Percentiles rank a stretch among this genome's conserved stretches.
phyloP scores from a whole-genome alignment of 2,113 vertebrate species.

The Cromileptes altivelis region DNA sequence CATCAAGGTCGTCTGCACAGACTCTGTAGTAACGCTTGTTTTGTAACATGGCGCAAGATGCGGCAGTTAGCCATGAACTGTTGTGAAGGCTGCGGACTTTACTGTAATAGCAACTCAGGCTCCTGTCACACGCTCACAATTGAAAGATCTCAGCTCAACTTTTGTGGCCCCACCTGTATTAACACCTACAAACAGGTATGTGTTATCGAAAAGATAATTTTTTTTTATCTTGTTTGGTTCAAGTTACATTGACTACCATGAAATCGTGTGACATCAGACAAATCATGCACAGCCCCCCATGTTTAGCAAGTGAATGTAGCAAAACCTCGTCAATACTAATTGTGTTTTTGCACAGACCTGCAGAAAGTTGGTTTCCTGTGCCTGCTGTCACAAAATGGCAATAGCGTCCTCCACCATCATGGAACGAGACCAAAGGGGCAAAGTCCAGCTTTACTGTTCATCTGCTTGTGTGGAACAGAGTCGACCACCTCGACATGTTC shows the following conservation, averaged over 20 bases:
- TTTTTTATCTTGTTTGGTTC: background rate
- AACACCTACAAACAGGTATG: conserved; percentile 93
- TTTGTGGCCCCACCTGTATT: conserved; percentile 92
- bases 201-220: background rate
- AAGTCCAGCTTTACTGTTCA: conserved; percentile 80
- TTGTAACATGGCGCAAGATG: conserved; percentile 93
- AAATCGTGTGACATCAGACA: background rate
- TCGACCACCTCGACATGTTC: conserved; percentile 64
- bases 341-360: conserved; percentile 57
- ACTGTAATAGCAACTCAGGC: conserved; percentile 91
- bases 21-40: conserved; percentile 95
- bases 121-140: conserved; percentile 92
- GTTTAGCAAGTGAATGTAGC: background rate
- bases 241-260: background rate
- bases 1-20: conserved; percentile 94
- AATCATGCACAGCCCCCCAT: background rate
- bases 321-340: background rate
- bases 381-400: conserved; percentile 63
- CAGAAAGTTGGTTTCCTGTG: conserved; percentile 70
- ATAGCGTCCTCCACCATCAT: conserved; percentile 70
- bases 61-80: conserved; percentile 97
- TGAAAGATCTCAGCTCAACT: conserved; percentile 92
- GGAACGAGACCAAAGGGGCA: conserved; percentile 76
- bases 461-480: conserved; percentile 68
- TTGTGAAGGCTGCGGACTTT: conserved; percentile 95